These are phyloP conservation scores for Sitta europaea DNA, from an alignment of 2,113 vertebrate genomes.

Conservation along the genomic window DNA sequence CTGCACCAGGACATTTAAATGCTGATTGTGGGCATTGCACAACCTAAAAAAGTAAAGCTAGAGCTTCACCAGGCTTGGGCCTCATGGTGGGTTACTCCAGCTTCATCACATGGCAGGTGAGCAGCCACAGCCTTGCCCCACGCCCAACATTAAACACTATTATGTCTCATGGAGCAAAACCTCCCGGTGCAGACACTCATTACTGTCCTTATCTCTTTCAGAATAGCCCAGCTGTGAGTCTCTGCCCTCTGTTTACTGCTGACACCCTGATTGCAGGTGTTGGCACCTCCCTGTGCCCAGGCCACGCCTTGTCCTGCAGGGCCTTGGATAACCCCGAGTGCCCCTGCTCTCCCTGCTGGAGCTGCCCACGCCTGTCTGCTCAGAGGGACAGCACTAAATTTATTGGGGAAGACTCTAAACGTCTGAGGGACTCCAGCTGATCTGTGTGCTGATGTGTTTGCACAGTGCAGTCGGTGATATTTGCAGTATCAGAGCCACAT, in stretches of 20 bases:
- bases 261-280: not conserved
- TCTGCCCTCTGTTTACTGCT: not conserved
- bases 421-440: not conserved
- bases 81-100: not conserved
- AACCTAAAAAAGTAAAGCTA: not conserved
- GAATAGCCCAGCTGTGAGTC: not conserved
- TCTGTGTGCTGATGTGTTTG: not conserved
- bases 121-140: not conserved
- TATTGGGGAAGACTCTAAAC: not conserved
- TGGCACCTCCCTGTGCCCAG: not conserved
- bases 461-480: rapidly evolving
- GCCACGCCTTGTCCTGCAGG: not conserved
- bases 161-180: not conserved
- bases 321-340: not conserved
- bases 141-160: not conserved
- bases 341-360: not conserved
- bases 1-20: not conserved
- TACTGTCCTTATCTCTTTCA: not conserved
- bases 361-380: rapidly evolving
- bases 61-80: not conserved
- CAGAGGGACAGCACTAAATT: not conserved
- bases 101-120: not conserved
- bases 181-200: not conserved
- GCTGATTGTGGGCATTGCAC: not conserved
- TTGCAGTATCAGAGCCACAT: not conserved